Base-by-base conservation (phyloP, 2,888 invertebrate genomes). In the Dimorphilus gyrociliatus region DNA sequence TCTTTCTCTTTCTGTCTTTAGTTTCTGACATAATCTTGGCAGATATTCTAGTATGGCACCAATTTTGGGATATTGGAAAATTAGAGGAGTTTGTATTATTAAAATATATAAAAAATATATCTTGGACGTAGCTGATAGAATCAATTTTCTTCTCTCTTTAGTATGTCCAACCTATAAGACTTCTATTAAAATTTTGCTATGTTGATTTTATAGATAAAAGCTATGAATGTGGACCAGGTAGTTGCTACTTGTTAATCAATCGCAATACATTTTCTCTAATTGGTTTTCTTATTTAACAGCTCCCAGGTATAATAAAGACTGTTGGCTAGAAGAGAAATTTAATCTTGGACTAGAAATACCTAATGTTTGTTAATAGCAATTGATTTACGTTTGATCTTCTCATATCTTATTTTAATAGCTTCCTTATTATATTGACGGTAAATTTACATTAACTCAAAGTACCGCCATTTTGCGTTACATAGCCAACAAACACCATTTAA, bases 381-480 rank as follows among this genome's bases (percentile, higher is more conserved):
- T n/a, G n/a, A n/a, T n/a, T n/a, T n/a, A n/a, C n/a, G n/a, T n/a
- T n/a, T n/a, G n/a, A n/a, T n/a, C n/a, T n/a, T n/a, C n/a, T n/a
- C n/a, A n/a, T n/a, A n/a, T n/a, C n/a, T n/a, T n/a, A n/a, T 4
- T 21, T 21, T 21, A 21, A 21, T 45, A 65, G 65, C 48, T 65
- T 18, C 65, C 65, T 1, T 65, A 64, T 40, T 59, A 59, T 38
- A 53, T 64, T 18, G 65, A 65, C 45, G 65, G 61, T 1, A 56
- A 64, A 25, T 42, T 58, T 7, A 61, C 60, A 36, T 38, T 65
- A n/a, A 60, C 61, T 4, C 64, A 66, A 43, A 62, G 60, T 35
- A 56, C 55, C 39, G 58, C 65, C 15, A 65, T 66, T 30, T 33
- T 64, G 23, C 54, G 60, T 12, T 52, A 64, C 41, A 50, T 66